phyloP scores from a whole-genome alignment of 2,113 vertebrate genomes.

The Abramis brama region DNA sequence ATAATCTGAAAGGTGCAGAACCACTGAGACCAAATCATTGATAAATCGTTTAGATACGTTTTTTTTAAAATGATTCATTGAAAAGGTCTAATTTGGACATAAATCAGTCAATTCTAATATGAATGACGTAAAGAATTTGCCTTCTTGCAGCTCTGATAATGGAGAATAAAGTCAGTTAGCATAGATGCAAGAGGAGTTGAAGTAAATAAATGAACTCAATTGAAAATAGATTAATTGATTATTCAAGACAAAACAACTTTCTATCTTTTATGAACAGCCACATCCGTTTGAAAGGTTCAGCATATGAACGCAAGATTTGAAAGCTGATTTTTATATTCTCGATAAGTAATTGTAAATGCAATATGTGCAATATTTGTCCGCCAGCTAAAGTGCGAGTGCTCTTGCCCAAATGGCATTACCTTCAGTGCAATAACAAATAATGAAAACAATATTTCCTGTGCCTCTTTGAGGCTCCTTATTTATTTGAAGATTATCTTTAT shows the following conservation, averaged over 20 bases:
- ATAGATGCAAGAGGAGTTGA: not conserved
- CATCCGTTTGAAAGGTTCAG: not conserved
- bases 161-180: not conserved
- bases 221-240: not conserved
- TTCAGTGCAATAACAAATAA: slow-evolving; percentile 33
- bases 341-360: not conserved
- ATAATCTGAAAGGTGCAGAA: too few species aligned
- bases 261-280: not conserved
- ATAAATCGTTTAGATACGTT: too few species aligned
- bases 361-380: slow-evolving; percentile 19
- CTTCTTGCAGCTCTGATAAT: not conserved
- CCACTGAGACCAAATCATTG: too few species aligned
- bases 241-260: not conserved
- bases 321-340: not conserved
- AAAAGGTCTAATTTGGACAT: too few species aligned
- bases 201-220: not conserved
- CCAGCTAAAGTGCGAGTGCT: not conserved
- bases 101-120: not conserved
- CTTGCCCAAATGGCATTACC: slow-evolving; percentile 17
- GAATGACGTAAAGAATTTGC: not conserved
- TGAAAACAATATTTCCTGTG: slow-evolving; percentile 32
- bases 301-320: not conserved
- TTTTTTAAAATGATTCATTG: too few species aligned
- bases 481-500: slow-evolving; percentile 34
- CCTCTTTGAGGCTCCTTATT: slow-evolving; percentile 19